Evolutionary conservation across 2,113 vertebrate genomes (phyloP), one percentile per base, ranked within the genome.

Genomic region (Cygnus buccinator): DNA sequence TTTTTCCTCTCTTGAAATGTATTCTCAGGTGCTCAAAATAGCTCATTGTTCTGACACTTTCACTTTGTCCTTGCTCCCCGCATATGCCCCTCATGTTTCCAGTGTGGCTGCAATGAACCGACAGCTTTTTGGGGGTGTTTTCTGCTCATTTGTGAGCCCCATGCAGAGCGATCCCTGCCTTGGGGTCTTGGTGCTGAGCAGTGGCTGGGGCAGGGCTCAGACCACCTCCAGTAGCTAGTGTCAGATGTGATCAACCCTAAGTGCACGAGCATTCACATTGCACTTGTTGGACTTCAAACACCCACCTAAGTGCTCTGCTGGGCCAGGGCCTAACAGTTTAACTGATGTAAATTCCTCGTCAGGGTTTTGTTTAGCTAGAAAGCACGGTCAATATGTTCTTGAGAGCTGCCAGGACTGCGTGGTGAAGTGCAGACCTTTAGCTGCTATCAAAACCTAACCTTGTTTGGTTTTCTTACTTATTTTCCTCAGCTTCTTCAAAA

Each of bases 11-110:
- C 37, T 79, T 78, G 17, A 94, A 84, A 96, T 84, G 75, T 13
- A 88, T 88, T 87, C 89, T 65, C 66, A 93, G 87, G 87, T 84
- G n/a, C 84, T 93, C 82, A 41, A 88, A 92, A 74, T 15, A 82
- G 6, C 13, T 81, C 78, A 76, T 77, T 78, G 73, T 82, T 81
- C 80, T 96, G 63, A 55, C 52, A 65, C 70, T 91, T 83, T 58
- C 37, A n/a, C 76, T 87, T 80, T 70, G 59, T 84, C 57, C 80
- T 70, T 62, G 29, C 39, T 93, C 22, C 63, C 31, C 41, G 67
- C 61, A 80, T 11, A 2, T 5, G 4, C 16, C 8, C 33, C 48
- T 44, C 26, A 26, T 58, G n/a, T 65, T 89, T 77, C 25, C 79
- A 93, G 39, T 21, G 52, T 82, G 18, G 35, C 55, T 82, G 87